These are phyloP conservation scores for Heliconius erato DNA, from an alignment of 2,888 invertebrate species.

Conservation along the genomic window DNA sequence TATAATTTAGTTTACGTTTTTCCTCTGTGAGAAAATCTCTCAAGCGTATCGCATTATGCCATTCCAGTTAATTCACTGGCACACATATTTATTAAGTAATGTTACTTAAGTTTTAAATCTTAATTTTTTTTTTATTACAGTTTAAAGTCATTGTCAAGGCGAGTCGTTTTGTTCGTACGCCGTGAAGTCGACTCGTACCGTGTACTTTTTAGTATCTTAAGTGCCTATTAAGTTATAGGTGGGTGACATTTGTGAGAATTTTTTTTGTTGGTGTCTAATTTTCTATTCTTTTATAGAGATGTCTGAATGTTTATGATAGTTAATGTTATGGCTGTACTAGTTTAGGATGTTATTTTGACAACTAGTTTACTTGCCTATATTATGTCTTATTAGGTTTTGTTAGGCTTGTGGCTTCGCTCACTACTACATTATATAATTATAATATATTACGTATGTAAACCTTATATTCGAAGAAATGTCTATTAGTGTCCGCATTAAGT, in stretches of 20 bases:
- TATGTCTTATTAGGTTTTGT: too few species aligned
- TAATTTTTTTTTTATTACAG: slow-evolving; percentile 47
- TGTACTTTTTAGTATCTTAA: neutral
- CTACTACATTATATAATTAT: too few species aligned
- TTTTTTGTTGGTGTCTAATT: neutral
- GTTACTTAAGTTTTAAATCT: slow-evolving; percentile 48
- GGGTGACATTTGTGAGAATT: slow-evolving; percentile 14
- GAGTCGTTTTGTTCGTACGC: slow-evolving; percentile 49
- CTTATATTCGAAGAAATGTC: too few species aligned
- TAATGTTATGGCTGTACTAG: too few species aligned
- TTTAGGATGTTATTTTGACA: too few species aligned
- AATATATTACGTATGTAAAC: too few species aligned
- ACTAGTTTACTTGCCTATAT: too few species aligned
- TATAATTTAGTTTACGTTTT: slow-evolving; percentile 46
- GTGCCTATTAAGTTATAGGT: neutral
- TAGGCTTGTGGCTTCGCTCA: too few species aligned
- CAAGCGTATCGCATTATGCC: slow-evolving; percentile 60
- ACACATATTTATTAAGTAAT: slow-evolving; percentile 55
- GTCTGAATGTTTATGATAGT: too few species aligned
- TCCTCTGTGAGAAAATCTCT: slow-evolving; percentile 70
- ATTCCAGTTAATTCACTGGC: slow-evolving; percentile 53
- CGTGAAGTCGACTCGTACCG: slow-evolving; percentile 15
- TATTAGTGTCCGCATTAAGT: too few species aligned
- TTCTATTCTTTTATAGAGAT: neutral
- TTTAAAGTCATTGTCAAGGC: slow-evolving; percentile 55